A percentile compares a stretch with the other conserved stretches of the same genome.
Conservation (phyloP, 2,113 vertebrate species). For the Rhegmatorhina hoffmannsi region DNA sequence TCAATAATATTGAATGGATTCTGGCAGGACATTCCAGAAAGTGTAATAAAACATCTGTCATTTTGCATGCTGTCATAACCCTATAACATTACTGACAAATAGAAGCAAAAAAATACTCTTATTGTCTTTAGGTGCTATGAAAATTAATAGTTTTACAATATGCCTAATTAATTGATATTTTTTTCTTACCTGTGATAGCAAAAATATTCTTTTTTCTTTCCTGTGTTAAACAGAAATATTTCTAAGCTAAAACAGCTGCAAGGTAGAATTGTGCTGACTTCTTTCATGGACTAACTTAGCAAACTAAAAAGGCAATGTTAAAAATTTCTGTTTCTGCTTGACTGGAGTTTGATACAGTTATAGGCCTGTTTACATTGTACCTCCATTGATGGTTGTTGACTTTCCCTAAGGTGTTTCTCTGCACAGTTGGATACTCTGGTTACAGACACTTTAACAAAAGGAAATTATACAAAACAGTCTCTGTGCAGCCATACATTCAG, state of each 20-base stretch:
- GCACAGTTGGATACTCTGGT: not conserved
- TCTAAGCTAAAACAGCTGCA: not conserved
- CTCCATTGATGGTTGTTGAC: not conserved
- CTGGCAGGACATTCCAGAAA: not conserved
- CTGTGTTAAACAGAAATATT: not conserved
- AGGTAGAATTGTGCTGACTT: not conserved
- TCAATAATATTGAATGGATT: not conserved
- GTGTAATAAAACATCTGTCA: not conserved
- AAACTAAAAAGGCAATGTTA: not conserved
- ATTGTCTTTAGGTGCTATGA: not conserved
- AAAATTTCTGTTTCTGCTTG: not conserved
- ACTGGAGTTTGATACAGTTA: not conserved
- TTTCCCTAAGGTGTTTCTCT: not conserved
- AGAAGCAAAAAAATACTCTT: not conserved
- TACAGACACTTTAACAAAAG: not conserved
- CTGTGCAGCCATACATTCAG: not conserved
- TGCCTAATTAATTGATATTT: not conserved
- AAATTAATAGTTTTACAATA: not conserved
- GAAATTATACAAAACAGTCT: fast-evolving
- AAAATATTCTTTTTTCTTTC: not conserved
- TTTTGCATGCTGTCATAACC: not conserved
- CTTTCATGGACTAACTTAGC: not conserved
- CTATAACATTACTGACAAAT: not conserved
- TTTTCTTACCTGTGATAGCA: not conserved
- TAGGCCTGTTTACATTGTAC: not conserved